A percentile compares a stretch with the other conserved stretches of the same genome.
Conservation (phyloP, 2,797 vertebrate genomes). For the Nannoperca australis region DNA sequence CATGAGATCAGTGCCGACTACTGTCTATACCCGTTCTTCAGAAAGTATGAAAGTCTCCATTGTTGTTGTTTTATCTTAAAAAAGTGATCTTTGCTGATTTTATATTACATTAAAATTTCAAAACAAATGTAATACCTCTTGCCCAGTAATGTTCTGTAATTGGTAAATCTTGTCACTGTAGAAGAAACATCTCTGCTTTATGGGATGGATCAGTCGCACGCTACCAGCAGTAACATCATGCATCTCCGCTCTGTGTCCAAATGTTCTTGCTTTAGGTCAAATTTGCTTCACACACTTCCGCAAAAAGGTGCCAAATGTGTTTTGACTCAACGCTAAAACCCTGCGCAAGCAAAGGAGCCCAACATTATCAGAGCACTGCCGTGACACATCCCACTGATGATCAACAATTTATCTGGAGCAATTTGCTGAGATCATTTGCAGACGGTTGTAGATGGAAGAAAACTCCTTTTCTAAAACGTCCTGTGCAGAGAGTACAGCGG, state of each 20-base stretch:
- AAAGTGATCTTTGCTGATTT: not conserved
- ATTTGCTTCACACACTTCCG: conserved; percentile 11
- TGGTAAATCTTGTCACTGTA: not conserved
- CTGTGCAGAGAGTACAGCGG: not conserved
- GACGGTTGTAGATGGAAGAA: conserved; percentile 31
- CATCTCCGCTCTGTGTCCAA: conserved; percentile 22
- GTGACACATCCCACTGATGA: conserved; percentile 9
- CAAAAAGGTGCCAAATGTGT: conserved; percentile 23
- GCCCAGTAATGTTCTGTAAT: not conserved
- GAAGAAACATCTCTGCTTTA: not conserved
- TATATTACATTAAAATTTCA: not conserved
- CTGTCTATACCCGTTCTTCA: not conserved
- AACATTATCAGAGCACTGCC: not conserved
- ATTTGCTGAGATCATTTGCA: conserved; percentile 32
- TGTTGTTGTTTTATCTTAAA: not conserved
- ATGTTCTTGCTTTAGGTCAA: not conserved
- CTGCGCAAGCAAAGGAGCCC: not conserved
- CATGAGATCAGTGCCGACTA: not conserved
- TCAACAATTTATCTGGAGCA: conserved; percentile 23
- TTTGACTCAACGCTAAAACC: conserved; percentile 35
- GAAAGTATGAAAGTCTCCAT: not conserved
- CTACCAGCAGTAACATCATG: not conserved
- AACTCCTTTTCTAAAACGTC: conserved; percentile 2
- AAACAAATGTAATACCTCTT: not conserved
- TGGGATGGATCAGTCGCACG: not conserved